Evolutionary conservation across 2,888 invertebrate species (phyloP).

Genomic region (Neria commutata): DNA sequence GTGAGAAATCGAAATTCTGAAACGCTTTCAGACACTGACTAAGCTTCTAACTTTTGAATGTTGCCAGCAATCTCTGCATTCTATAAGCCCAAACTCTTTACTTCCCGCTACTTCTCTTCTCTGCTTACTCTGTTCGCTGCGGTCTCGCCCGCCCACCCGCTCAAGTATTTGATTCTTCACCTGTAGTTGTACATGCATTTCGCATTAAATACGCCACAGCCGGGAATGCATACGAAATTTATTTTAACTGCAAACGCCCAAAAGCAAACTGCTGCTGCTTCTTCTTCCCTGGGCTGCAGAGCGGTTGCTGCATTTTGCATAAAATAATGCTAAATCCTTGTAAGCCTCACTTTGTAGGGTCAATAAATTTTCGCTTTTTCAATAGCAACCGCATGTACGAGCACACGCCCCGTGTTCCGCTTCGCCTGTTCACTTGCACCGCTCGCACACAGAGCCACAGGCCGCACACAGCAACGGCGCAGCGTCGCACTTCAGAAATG

Average conservation of each 20-base stretch:
- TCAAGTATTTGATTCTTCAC: too few species aligned
- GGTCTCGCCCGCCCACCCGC: too few species aligned
- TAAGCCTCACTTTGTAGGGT: slow-evolving; percentile 22
- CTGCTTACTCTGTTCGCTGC: too few species aligned
- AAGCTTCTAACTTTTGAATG: too few species aligned
- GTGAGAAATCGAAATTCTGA: too few species aligned
- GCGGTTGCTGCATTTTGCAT: slow-evolving; percentile 4
- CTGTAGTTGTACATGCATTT: slow-evolving; percentile 2
- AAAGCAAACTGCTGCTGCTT: too few species aligned
- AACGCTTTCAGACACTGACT: too few species aligned
- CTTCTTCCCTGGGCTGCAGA: not conserved
- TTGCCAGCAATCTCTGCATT: too few species aligned
- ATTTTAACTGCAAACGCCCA: not conserved
- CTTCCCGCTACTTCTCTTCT: too few species aligned
- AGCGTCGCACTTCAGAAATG: not conserved
- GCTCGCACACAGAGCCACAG: slow-evolving; percentile 14
- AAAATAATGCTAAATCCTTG: slow-evolving; percentile 28
- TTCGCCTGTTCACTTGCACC: slow-evolving; percentile 21
- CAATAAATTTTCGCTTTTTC: slow-evolving; percentile 21
- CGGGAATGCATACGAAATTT: too few species aligned
- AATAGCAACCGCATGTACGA: slow-evolving; percentile 7
- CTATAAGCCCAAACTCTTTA: too few species aligned
- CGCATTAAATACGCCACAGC: too few species aligned
- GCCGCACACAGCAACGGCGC: not conserved
- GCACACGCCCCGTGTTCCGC: slow-evolving; percentile 26